Percentiles rank a stretch among this genome's conserved stretches.
Conservation (phyloP, 2,888 invertebrate genomes). For the Lissonota sp. region DNA sequence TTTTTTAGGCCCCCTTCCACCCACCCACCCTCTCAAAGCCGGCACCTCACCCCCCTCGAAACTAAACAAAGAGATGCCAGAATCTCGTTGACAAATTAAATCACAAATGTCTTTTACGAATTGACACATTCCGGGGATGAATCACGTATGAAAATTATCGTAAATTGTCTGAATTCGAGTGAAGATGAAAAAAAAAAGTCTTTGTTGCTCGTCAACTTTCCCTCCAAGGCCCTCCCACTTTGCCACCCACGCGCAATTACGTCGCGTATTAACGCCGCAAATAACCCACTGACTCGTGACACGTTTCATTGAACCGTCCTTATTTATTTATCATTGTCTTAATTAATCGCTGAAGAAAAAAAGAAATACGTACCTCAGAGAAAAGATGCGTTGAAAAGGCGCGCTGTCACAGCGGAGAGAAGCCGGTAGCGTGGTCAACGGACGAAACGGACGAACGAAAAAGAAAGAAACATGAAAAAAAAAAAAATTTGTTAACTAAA, state of each 20-base stretch:
- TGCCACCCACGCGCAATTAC: slow-evolving; percentile 69
- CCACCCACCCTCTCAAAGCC: background rate
- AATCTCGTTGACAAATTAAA: background rate
- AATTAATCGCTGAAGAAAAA: background rate
- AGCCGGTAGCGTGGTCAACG: no score
- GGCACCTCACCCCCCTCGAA: background rate
- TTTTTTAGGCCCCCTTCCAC: no score
- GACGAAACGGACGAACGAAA: no score
- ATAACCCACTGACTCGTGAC: slow-evolving; percentile 70
- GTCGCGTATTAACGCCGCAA: slow-evolving; percentile 49
- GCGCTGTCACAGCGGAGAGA: no score
- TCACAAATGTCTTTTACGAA: slow-evolving; percentile 12
- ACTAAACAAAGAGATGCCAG: slow-evolving; percentile 20
- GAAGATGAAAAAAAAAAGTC: slow-evolving; percentile 5
- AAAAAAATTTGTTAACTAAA: background rate
- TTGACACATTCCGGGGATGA: background rate
- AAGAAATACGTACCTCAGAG: no score
- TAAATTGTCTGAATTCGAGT: background rate
- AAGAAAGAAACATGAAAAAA: background rate
- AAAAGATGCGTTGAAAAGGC: no score
- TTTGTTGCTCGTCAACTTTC: background rate
- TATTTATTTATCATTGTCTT: slow-evolving; percentile 1
- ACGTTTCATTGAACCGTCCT: slow-evolving; percentile 24
- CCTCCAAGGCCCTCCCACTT: no score
- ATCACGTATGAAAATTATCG: slow-evolving; percentile 11